Evolutionary conservation across 2,888 invertebrate species (phyloP), one percentile per base, ranked within the genome.

Genomic region (Peribatodes rhomboidaria): DNA sequence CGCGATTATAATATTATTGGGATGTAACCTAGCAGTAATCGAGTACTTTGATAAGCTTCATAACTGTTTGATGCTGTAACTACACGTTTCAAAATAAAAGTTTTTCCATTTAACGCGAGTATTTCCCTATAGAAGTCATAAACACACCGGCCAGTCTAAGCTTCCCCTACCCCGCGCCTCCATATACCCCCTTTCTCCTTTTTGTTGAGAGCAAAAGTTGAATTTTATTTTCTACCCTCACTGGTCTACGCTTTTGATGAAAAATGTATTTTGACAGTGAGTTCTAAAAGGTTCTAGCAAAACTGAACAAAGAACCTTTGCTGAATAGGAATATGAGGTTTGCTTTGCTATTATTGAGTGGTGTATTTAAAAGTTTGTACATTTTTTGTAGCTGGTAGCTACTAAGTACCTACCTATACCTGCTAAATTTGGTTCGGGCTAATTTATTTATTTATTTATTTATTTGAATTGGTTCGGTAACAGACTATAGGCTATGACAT

Each of bases 41-140:
- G n/a, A n/a, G n/a, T n/a, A 6, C 4, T 11, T 8, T 20, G 18
- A 31, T 4, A 58, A 47, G 27, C 47, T 63, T 33, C 0, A 10
- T 16, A 46, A 54, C 63, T 63, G 63, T 41, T 53, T 33, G 10
- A 22, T 13, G 16, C 22, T n/a, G 16, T 20, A 41, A n/a, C 33
- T 49, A 55, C 81, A 85, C 87, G 85, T 88, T 85, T 85, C 84
- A 75, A 83, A 86, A 87, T 89, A 87, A 90, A 92, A 92, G 84
- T 91, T 92, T 92, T 88, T 88, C 88, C 89, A 89, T 91, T 88
- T 87, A 88, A 82, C 80, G 81, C 85, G 77, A 77, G 85, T 91
- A 92, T 92, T 92, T 92, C 92, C 92, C 92, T 90, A 91, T 89
- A 91, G 92, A 88, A 91, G 89, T 89, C 89, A 87, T 92, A 92